Evolutionary conservation across 1,140 invertebrate genomes (phyloP), one percentile per base, ranked within the genome.

Genomic region (Bombus impatiens): DNA sequence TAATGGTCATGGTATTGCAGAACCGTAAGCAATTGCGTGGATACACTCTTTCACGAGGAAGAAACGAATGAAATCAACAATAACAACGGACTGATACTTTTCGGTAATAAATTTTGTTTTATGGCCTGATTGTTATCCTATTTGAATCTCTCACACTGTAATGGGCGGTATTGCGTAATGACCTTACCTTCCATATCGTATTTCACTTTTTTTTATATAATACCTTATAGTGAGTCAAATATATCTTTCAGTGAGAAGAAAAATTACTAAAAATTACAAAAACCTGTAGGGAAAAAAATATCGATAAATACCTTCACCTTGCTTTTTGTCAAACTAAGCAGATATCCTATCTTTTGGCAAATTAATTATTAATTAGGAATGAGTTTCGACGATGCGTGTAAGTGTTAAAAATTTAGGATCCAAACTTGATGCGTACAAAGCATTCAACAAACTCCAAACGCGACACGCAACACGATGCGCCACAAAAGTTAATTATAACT

Each of bases 21-120:
- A 78, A 70, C 22, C n/a, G 75, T 35, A 44, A 32, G 35, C 74
- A 84, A 84, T 78, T 84, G 62, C 81, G 71, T n/a, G 47, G 18
- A 53, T 40, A 22, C 6, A 57, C 35, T 28, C 35, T 59, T 32
- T 42, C n/a, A 8, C 0, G 65, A n/a, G 13, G 62, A 18, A 18
- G 6, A 67, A 67, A 18, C 13, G 13, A 32, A 67, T 37, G 67
- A 53, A 77, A 67, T 18, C 8, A n/a, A 10, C 10, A 68, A 83
- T 75, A 77, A 83, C 53, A 67, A 68, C 10, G 35, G 18, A 6
- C n/a, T 1, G 32, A 44, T n/a, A 78, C 76, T 83, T 78, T 57
- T 76, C 62, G 37, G 18, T 37, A n/a, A 78, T 83, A 78, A 83
- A 83, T 78, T 68, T 25, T 35, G 5, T 53, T 77, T 83, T 67